Base-by-base conservation (phyloP, 2,888 invertebrate genomes). In the Andrena bicolor region DNA sequence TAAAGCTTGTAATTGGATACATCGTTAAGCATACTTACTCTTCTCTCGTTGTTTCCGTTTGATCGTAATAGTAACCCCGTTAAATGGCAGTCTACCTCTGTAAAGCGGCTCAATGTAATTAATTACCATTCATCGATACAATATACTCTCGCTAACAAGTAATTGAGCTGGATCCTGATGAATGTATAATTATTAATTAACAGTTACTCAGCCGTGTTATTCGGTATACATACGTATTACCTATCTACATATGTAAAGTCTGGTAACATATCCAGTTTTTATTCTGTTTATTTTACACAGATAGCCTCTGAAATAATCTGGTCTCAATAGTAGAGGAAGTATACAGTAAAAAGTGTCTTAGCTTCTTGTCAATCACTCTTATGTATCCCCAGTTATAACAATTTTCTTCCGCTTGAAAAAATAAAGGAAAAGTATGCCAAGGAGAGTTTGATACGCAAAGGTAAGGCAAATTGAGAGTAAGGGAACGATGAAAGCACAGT, bases 391-490 rank as follows among this genome's bases (percentile, higher is more conserved):
- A 7, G 53, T 13, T 1, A 8, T 2, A 5, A 20, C 13, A 51
- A 49, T 2, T 35, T 32, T n/a, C 26, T 20, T 56, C 10, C 2
- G 2, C 16, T 2, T 8, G 10, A 0, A 26, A 30, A 13, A 20
- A 7, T 7, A 49, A 58, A 60, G 0, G 16, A 60, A 65, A 16
- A 20, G 7, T 8, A 35, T 20, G 32, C 16, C 26, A 8, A 16
- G 4, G 30, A 6, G 6, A 51, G 35, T 35, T 2, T 6, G 53
- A 32, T 20, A 10, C 10, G 28, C 1, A 10, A 35, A 30, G 10
- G 26, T 60, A 65, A 79, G 1, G 20, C 70, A 64, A 60, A 48
- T 32, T 30, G 5, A 20, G 23, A 72, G 63, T 56, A 26, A 63
- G 65, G 28, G 64, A 16, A 28, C n/a, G 28, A 13, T 4, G 1